phyloP scores from a whole-genome alignment of 2,113 vertebrate genomes.

The Cathartes aura region DNA sequence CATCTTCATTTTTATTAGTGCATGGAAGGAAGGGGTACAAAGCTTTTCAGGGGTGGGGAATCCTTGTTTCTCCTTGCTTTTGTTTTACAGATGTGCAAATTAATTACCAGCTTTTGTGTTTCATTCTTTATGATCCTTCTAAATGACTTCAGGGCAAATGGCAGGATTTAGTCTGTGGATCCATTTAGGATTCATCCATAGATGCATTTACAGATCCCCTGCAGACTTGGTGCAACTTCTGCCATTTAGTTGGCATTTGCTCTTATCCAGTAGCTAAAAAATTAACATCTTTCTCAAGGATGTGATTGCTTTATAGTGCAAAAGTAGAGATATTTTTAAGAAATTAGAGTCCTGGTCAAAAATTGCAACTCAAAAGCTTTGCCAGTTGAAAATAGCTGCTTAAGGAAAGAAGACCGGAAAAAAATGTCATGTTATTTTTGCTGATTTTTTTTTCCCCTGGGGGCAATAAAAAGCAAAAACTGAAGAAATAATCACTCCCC shows the following conservation, averaged over 20 bases:
- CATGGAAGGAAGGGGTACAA: not conserved
- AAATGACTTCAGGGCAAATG: not conserved
- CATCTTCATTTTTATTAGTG: accelerated
- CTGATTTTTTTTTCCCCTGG: not conserved
- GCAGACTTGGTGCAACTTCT: not conserved
- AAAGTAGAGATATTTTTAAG: not conserved
- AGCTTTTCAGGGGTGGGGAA: not conserved
- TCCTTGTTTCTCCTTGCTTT: not conserved
- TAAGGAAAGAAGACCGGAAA: not conserved
- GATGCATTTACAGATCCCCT: not conserved
- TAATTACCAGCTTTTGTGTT: not conserved
- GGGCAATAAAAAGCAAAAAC: not conserved
- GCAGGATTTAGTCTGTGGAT: not conserved
- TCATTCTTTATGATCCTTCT: not conserved
- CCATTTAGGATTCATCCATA: not conserved
- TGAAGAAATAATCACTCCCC: not conserved
- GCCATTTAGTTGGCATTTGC: not conserved
- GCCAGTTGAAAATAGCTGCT: not conserved
- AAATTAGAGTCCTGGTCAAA: not conserved
- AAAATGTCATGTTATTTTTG: not conserved
- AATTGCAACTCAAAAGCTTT: not conserved
- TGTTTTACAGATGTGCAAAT: not conserved
- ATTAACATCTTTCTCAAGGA: not conserved
- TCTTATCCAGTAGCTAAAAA: not conserved
- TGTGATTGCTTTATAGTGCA: not conserved